Evolutionary conservation across 2,113 vertebrate genomes (phyloP), one percentile per base, ranked within the genome.

Genomic region (Pogonocichla stellata): DNA sequence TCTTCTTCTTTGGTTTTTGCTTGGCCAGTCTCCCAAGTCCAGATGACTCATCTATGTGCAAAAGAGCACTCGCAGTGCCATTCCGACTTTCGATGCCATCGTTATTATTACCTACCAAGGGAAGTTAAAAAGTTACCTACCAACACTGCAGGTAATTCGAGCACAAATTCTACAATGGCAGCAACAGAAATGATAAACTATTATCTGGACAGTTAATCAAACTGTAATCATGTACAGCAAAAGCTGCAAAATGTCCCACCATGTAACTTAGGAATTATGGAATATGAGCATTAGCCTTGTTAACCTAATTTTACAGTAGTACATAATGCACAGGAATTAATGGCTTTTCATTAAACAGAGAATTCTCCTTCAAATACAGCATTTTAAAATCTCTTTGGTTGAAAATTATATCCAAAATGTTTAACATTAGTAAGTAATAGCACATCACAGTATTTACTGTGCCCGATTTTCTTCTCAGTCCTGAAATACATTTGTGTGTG

Each of bases 41-140:
- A 72, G 98, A 98, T 38, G 99, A 99, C 94, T 99, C 99, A 91
- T 99, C 99, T 85, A 99, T 99, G 98, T 99, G 99, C 96, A 99
- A 98, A 95, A 99, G 98, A 34, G 99, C 99, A 94, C 99, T 99
- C 80, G 99, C 99, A 69, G 99, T 99, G 90, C 99, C 99, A 75
- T 99, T 99, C 83, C 99, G 98, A 97, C 99, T 99, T 95, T 99
- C 99, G 85, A 99, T 98, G 94, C 99, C 98, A 95, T 99, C 99
- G 1, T 98, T 98, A 58, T 98, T 99, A 40, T 98, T 98, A 97
- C 98, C 99, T 99, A 96, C 89, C 72, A 86, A 95, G 70, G 67
- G 0, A 96, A 43, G 93, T 95, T 88, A 54, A 94, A 90, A 95
- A 66, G 95, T 98, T 94, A 97, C 86, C 88, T 81, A 84, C 91